These are phyloP conservation scores for Solen grandis DNA, from an alignment of 1,140 invertebrate species.

Conservation along the genomic window DNA sequence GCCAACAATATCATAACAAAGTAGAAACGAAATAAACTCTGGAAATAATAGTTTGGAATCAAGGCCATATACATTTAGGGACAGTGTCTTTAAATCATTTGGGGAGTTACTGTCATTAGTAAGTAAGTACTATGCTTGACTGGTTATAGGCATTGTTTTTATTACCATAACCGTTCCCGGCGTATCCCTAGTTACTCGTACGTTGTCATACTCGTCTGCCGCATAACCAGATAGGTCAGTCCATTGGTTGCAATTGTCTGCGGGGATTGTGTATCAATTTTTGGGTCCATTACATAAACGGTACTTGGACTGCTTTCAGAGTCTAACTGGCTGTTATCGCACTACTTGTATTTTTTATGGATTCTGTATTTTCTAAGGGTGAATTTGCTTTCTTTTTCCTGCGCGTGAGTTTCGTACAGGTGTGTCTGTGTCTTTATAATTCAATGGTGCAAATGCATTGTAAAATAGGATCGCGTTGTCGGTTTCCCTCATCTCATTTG, in stretches of 20 bases:
- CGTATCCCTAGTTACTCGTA: not conserved
- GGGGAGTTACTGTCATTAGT: not conserved
- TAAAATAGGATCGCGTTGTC: not conserved
- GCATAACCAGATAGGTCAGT: not conserved
- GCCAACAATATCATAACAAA: conserved; percentile 25
- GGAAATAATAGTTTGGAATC: conserved; percentile 8
- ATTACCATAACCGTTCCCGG: too few relatives aligned
- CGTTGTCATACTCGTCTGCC: not conserved
- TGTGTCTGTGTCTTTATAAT: not conserved
- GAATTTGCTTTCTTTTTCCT: conserved; percentile 10
- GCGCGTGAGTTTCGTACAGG: not conserved
- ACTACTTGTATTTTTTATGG: not conserved
- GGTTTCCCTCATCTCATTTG: too few relatives aligned
- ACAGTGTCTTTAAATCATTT: conserved; percentile 26
- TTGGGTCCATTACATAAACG: not conserved
- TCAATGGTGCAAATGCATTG: not conserved
- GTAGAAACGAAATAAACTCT: conserved; percentile 35
- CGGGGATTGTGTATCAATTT: not conserved
- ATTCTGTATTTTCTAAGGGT: not conserved
- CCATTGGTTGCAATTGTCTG: not conserved
- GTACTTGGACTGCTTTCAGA: not conserved
- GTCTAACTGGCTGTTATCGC: not conserved
- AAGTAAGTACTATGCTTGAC: not conserved
- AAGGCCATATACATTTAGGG: conserved; percentile 49
- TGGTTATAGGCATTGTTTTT: not conserved